Evolutionary conservation across 2,113 vertebrate species (phyloP).

Genomic region (Onychorhynchus coronatus): DNA sequence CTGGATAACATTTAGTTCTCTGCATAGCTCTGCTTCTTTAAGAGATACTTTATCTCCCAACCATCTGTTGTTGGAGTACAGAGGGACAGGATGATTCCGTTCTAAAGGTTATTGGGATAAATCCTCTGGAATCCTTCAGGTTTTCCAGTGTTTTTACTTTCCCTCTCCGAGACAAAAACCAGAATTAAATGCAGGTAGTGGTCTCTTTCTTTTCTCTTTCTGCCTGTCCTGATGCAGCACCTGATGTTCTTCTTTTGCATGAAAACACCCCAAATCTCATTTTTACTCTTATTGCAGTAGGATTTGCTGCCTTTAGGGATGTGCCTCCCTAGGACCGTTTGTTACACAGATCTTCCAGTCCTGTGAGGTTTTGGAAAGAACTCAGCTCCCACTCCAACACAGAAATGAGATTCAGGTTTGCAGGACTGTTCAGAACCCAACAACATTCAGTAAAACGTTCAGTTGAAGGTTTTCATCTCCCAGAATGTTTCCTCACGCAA

Average conservation of each 20-base stretch:
- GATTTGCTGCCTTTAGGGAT: not conserved
- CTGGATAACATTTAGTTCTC: not conserved
- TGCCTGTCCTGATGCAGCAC: not conserved
- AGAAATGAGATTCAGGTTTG: not conserved
- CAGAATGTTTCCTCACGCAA: not conserved
- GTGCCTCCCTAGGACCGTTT: not conserved
- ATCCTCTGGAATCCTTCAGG: not conserved
- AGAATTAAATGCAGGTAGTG: not conserved
- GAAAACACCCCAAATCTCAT: not conserved
- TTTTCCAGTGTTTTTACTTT: not conserved
- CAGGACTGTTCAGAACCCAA: not conserved
- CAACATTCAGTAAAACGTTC: not conserved
- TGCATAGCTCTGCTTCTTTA: not conserved
- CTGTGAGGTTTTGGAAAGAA: not conserved
- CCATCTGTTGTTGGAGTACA: not conserved
- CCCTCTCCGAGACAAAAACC: not conserved
- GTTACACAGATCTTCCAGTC: not conserved
- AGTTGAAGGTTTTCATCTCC: not conserved
- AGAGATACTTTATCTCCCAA: not conserved
- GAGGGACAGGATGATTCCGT: not conserved
- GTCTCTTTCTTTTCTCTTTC: not conserved
- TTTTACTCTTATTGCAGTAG: not conserved
- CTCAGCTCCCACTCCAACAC: not conserved
- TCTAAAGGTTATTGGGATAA: not conserved
- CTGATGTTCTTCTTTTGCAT: not conserved